These are phyloP conservation scores for Dinocampus coccinellae DNA, from an alignment of 2,888 invertebrate species.

Conservation along the genomic window DNA sequence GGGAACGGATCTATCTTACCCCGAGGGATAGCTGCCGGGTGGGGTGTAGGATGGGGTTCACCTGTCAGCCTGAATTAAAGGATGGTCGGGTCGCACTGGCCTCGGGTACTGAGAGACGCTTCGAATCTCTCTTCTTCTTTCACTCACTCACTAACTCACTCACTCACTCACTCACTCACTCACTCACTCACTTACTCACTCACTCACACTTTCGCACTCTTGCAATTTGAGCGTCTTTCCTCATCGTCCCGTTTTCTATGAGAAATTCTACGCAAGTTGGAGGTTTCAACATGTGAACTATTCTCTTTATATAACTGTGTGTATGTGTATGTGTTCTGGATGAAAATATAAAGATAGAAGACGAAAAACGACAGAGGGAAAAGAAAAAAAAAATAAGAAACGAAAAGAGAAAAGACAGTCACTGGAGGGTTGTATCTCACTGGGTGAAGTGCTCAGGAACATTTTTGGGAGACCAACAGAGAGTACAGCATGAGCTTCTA, in stretches of 20 bases:
- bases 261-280: not conserved
- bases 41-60: conserved; percentile 63
- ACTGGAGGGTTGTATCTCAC: conserved; percentile 46
- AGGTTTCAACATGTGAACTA: not conserved
- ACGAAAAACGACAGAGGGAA: not conserved
- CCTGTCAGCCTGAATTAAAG: conserved; percentile 75
- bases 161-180: not conserved
- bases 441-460: conserved; percentile 30
- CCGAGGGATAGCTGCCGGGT: conserved; percentile 64
- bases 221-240: conserved; percentile 56
- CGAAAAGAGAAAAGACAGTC: conserved; percentile 33
- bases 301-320: not conserved
- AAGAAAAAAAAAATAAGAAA: not conserved
- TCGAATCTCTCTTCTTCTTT: conserved; percentile 40
- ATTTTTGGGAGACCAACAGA: conserved; percentile 41
- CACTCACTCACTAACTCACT: not conserved
- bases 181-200: not conserved
- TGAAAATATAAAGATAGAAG: not conserved
- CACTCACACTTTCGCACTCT: conserved; percentile 9
- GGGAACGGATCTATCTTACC: conserved; percentile 69
- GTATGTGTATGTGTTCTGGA: not conserved
- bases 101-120: conserved; percentile 38
- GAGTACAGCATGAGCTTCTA: conserved; percentile 14
- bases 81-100: conserved; percentile 67
- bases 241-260: conserved; percentile 30